Evolutionary conservation across 2,113 vertebrate genomes (phyloP).

Genomic region (Zeus faber): DNA sequence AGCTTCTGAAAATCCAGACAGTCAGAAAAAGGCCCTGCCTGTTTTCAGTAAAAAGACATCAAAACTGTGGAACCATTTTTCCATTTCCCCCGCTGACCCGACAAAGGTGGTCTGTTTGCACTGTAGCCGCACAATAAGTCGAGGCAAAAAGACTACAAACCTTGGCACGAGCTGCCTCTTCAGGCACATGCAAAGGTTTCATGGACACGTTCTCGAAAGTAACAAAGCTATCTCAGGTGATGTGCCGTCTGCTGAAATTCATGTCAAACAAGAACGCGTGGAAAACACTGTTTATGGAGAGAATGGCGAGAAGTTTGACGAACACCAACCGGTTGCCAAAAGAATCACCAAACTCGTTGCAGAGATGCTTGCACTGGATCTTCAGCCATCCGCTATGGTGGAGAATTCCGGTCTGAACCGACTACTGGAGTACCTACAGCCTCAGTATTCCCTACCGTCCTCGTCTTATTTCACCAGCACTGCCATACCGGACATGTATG

Average conservation of each 20-base stretch:
- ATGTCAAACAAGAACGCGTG: constrained; percentile 73
- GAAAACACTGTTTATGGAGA: constrained; percentile 76
- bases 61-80: constrained; percentile 98
- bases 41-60: constrained; percentile 95
- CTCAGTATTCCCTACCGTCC: constrained; percentile 89
- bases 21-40: constrained; percentile 77
- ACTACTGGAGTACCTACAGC: constrained; percentile 92
- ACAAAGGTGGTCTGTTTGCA: constrained; percentile 96
- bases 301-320: constrained; percentile 81
- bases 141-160: constrained; percentile 96
- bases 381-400: constrained; percentile 93
- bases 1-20: constrained; percentile 65
- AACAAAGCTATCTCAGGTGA: constrained; percentile 80
- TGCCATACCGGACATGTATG: constrained; percentile 95
- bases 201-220: constrained; percentile 85
- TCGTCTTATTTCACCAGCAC: constrained; percentile 93
- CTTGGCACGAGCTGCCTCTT: constrained; percentile 94
- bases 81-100: constrained; percentile 88
- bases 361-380: constrained; percentile 98
- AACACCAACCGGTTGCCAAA: constrained; percentile 93
- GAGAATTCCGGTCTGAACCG: constrained; percentile 90
- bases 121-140: constrained; percentile 95
- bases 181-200: constrained; percentile 93
- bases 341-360: constrained; percentile 94
- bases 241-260: constrained; percentile 71